Conservation (phyloP, 2,113 vertebrate species). For the Ammospiza nelsoni region DNA sequence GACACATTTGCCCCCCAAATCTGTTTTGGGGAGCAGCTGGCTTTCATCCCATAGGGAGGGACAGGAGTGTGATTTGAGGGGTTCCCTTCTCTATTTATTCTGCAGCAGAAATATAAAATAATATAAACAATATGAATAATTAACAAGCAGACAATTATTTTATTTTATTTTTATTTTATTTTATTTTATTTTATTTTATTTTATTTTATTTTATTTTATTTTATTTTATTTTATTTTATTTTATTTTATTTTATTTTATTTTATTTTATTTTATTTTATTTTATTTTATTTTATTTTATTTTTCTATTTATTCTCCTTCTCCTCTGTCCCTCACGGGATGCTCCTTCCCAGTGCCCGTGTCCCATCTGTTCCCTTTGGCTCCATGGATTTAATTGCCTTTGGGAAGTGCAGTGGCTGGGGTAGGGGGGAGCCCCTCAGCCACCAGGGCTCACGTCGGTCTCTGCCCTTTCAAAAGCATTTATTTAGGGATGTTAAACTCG, state of each 20-base stretch:
- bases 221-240: too few relatives aligned
- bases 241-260: background rate
- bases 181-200: too few relatives aligned
- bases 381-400: background rate
- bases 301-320: background rate
- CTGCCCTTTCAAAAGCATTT: background rate
- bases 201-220: too few relatives aligned
- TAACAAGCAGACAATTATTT: background rate
- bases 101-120: background rate
- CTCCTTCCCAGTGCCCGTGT: background rate
- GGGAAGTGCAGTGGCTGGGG: background rate
- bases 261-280: too few relatives aligned
- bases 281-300: too few relatives aligned
- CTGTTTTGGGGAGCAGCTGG: background rate
- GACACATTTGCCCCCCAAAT: background rate
- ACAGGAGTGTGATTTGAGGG: background rate
- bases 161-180: background rate
- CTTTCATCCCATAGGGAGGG: background rate
- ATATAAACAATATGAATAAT: background rate
- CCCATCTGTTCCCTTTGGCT: background rate
- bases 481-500: background rate
- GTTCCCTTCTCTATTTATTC: background rate
- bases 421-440: background rate
- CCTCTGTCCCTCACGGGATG: background rate
- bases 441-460: fast-evolving